These are phyloP conservation scores for Mesitornis unicolor DNA, from an alignment of 2,113 vertebrate genomes.

Conservation along the genomic window DNA sequence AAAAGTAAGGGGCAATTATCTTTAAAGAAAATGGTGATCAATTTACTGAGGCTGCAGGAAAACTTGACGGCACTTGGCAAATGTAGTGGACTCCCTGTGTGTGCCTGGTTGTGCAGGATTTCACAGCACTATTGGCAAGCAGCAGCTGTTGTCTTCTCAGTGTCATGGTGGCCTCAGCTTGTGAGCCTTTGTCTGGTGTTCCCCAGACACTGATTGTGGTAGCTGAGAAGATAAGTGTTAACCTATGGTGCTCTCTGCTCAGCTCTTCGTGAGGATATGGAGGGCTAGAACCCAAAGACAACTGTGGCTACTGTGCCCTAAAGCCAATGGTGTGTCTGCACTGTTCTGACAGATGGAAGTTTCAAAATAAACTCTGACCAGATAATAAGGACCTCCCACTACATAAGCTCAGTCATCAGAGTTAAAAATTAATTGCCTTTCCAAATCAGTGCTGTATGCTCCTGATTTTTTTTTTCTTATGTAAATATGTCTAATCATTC, in stretches of 20 bases:
- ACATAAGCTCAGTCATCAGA: neutral
- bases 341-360: neutral
- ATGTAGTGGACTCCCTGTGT: neutral
- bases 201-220: neutral
- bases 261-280: neutral
- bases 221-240: neutral
- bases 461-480: neutral
- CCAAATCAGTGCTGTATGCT: neutral
- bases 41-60: neutral
- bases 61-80: neutral
- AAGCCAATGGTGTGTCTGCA: neutral
- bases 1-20: neutral
- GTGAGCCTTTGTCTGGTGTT: neutral
- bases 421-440: neutral
- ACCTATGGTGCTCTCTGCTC: neutral
- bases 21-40: neutral
- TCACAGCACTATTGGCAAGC: fast-evolving
- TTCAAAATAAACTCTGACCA: neutral
- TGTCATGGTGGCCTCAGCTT: neutral
- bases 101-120: neutral
- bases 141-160: neutral
- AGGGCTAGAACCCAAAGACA: neutral
- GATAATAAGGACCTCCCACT: neutral
- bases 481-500: neutral
- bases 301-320: neutral